Percentiles rank a stretch among this genome's conserved stretches.
Conservation (phyloP, 2,888 invertebrate genomes). For the Desoria tigrina region DNA sequence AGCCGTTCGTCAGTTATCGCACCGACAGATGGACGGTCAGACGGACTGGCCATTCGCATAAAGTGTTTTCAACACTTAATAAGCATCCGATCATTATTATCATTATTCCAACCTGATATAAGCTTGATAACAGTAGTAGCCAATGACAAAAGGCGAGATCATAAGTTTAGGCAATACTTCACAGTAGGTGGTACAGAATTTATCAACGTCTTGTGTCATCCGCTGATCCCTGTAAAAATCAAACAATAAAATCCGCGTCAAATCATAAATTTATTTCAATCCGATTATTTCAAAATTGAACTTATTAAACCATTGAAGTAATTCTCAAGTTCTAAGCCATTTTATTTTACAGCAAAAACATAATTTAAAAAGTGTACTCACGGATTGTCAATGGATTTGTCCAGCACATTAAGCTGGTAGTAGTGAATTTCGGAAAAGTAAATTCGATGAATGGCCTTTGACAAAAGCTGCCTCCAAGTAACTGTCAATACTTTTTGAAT, state of each 20-base stretch:
- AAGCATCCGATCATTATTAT: too few species aligned
- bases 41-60: too few species aligned
- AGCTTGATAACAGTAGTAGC: slow-evolving; percentile 62
- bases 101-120: slow-evolving; percentile 56
- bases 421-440: slow-evolving; percentile 60
- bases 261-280: too few species aligned
- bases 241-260: background rate
- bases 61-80: too few species aligned
- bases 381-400: slow-evolving; percentile 52
- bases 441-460: slow-evolving; percentile 58
- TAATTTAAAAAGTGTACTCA: too few species aligned
- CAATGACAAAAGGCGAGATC: slow-evolving; percentile 61
- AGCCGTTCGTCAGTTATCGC: too few species aligned
- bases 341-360: too few species aligned
- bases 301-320: too few species aligned
- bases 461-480: slow-evolving; percentile 59
- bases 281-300: too few species aligned
- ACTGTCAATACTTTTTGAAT: slow-evolving; percentile 59
- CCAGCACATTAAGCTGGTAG: slow-evolving; percentile 49
- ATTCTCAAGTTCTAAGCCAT: too few species aligned
- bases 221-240: slow-evolving; percentile 46
- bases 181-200: slow-evolving; percentile 47
- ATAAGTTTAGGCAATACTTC: slow-evolving; percentile 54
- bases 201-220: slow-evolving; percentile 52
- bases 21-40: too few species aligned